phyloP scores from a whole-genome alignment of 1,140 invertebrate species.

The Pteromalus puparum region DNA sequence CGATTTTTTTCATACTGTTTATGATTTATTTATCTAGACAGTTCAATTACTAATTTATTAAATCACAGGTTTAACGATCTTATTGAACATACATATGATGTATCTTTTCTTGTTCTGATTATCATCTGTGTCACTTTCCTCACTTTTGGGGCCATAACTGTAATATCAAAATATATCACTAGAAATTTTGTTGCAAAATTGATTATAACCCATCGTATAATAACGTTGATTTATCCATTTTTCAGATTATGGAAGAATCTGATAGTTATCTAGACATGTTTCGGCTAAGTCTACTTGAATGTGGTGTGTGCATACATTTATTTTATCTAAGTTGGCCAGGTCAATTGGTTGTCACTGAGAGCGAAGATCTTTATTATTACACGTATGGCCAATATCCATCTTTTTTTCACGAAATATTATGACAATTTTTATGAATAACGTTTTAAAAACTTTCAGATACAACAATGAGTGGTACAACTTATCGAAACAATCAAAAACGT shows the following conservation, averaged over 20 bases:
- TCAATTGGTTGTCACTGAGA: not conserved
- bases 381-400: not conserved
- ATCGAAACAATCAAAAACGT: not conserved
- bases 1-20: not conserved
- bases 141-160: not conserved
- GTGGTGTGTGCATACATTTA: not conserved
- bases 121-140: not conserved
- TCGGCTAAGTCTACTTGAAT: not conserved
- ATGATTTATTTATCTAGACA: too few species aligned
- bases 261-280: not conserved
- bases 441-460: not conserved
- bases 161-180: not conserved
- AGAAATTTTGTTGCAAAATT: not conserved
- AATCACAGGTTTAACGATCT: conserved; percentile 5
- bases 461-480: not conserved
- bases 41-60: not conserved
- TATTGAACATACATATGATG: not conserved
- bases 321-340: conserved; percentile 16
- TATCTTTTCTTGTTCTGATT: not conserved
- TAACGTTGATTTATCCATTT: not conserved
- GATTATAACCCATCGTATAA: not conserved
- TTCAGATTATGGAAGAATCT: not conserved
- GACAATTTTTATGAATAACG: not conserved
- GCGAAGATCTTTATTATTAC: not conserved
- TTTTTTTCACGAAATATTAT: not conserved